Conservation (phyloP, 2,888 invertebrate genomes). For the Taenaris catops region DNA sequence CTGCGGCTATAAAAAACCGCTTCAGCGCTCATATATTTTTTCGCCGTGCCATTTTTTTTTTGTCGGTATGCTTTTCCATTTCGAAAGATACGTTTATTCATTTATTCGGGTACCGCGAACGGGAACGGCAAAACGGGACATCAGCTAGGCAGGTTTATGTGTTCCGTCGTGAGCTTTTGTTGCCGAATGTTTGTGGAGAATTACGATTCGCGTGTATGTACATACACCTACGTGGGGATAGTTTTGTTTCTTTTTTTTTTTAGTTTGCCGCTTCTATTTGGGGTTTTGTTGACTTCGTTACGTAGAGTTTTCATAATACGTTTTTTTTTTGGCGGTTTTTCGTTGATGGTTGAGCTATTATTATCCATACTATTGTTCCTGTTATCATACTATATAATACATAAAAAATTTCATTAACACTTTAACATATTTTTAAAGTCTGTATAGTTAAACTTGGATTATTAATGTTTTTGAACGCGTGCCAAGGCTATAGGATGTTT, state of each 20-base stretch:
- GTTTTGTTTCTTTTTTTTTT: slow-evolving; percentile 25
- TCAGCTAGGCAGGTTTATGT: slow-evolving; percentile 30
- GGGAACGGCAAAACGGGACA: slow-evolving; percentile 27
- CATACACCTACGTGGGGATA: slow-evolving; percentile 21
- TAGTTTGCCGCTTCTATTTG: slow-evolving; percentile 21
- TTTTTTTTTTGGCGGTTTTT: too few species aligned
- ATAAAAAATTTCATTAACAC: too few species aligned
- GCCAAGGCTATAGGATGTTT: too few species aligned
- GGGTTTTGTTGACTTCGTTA: slow-evolving; percentile 16
- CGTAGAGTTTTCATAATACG: slow-evolving; percentile 2
- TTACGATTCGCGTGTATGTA: slow-evolving; percentile 28
- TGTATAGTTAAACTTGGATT: too few species aligned
- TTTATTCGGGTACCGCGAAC: slow-evolving; percentile 27
- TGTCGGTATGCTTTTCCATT: slow-evolving; percentile 41
- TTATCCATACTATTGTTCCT: too few species aligned
- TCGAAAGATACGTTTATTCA: slow-evolving; percentile 44
- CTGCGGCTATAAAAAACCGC: slow-evolving; percentile 42
- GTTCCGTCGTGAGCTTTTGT: slow-evolving; percentile 32
- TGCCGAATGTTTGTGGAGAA: slow-evolving; percentile 28
- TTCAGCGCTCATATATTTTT: slow-evolving; percentile 33
- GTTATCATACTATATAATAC: too few species aligned
- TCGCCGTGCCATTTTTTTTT: slow-evolving; percentile 31
- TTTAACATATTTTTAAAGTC: too few species aligned
- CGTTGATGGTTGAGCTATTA: too few species aligned
- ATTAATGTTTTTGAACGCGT: too few species aligned